Base-by-base conservation (phyloP, 2,113 vertebrate species). In the Nycticebus coucang region DNA sequence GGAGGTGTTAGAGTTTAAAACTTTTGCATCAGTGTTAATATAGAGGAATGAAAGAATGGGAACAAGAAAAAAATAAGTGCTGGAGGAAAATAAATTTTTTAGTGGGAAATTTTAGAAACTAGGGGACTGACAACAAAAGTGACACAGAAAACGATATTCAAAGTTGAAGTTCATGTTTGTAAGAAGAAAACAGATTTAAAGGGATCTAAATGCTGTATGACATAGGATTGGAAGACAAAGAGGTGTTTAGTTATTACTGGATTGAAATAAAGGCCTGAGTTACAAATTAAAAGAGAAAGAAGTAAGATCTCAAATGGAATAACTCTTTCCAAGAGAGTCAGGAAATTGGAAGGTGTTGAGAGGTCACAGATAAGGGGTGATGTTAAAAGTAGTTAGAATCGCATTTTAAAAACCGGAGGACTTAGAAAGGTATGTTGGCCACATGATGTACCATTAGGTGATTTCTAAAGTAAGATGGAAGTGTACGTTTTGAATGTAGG, bases 11-110 rank as follows among this genome's bases (percentile, higher is more conserved):
- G 14, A n/a, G 50, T 84, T 78, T 83, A 87, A 94, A 69, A 66
- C 28, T 37, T 82, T 30, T 75, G 33, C 68, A 45, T 94, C 15
- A 26, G 37, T 85, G n/a, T 96, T 89, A 91, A 59, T 88, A 62
- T 12, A 85, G 18, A 79, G 18, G 17, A 93, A 45, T 57, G 55
- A n/a, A 90, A 74, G 50, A 75, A 41, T 69, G 59, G 35, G 30
- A 57, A 8, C 26, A 62, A 86, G 77, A 71, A 35, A 72, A 95
- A 55, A n/a, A 13, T 14, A 9, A 2, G 19, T 83, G 6, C 8
- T 87, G 53, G 69, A 55, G 45, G 33, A 84, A 91, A 90, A 28
- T 14, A 80, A 50, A 72, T 78, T 74, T 87, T 89, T 30, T 2
- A 72, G 82, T 89, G 26, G 57, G 30, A 72, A 64, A 35, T 5